Conservation (phyloP, 1,140 invertebrate genomes). For the Apis mellifera region Amel_HAv3.1 CM009931.2:3092501-3093000, state of each 20-base stretch:
- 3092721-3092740: constrained; percentile 41
- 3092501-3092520: not conserved
- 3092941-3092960: constrained; percentile 64
- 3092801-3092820: constrained; percentile 35
- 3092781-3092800: constrained; percentile 35
- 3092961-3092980: constrained; percentile 59
- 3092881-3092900: too few species aligned
- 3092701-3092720: constrained; percentile 59
- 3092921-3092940: constrained; percentile 57
- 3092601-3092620: constrained; percentile 43
- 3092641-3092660: constrained; percentile 11
- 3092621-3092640: constrained; percentile 54
- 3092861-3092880: constrained; percentile 37
- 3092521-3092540: not conserved
- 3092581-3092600: constrained; percentile 55
- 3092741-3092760: constrained; percentile 25
- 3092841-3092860: constrained; percentile 17
- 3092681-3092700: constrained; percentile 65
- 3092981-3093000: constrained; percentile 5
- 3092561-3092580: not conserved
- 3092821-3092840: constrained; percentile 40
- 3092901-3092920: not conserved
- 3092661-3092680: constrained; percentile 54
- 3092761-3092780: not conserved
- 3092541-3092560: too few species aligned